phyloP scores from a whole-genome alignment of 2,888 invertebrate species.

The Dolichopus griseipennis region DNA sequence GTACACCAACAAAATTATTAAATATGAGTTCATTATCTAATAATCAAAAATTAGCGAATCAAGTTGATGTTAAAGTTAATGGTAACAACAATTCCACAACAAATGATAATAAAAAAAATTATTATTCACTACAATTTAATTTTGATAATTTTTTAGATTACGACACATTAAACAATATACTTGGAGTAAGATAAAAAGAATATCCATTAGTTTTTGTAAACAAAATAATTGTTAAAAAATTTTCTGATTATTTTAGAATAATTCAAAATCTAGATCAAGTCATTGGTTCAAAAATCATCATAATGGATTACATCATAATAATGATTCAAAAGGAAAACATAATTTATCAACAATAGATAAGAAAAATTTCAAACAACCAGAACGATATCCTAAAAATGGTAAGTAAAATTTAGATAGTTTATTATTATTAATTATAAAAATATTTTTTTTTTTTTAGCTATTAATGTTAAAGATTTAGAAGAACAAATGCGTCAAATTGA shows the following conservation, averaged over 20 bases:
- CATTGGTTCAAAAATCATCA: constrained; percentile 1
- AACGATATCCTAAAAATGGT: neutral
- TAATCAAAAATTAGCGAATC: neutral
- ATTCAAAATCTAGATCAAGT: neutral
- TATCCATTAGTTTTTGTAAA: too few relatives aligned
- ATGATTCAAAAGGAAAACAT: neutral
- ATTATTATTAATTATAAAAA: neutral
- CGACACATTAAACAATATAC: neutral
- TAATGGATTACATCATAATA: neutral
- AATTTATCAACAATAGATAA: neutral
- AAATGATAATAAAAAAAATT: neutral
- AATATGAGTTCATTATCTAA: neutral
- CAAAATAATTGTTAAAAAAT: too few relatives aligned
- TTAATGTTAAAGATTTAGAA: neutral
- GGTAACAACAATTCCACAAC: neutral
- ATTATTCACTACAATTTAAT: neutral
- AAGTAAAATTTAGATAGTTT: neutral
- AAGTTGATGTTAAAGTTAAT: neutral
- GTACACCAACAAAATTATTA: constrained; percentile 9
- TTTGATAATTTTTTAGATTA: neutral
- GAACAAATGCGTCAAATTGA: neutral
- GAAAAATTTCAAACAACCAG: neutral
- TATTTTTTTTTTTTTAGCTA: neutral
- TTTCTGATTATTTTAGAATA: neutral
- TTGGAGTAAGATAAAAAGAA: neutral